Percentiles rank a stretch among this genome's conserved stretches.
Evolutionary conservation across 2,113 vertebrate genomes (phyloP).

Genomic region (Psammodynastes pulverulentus): DNA sequence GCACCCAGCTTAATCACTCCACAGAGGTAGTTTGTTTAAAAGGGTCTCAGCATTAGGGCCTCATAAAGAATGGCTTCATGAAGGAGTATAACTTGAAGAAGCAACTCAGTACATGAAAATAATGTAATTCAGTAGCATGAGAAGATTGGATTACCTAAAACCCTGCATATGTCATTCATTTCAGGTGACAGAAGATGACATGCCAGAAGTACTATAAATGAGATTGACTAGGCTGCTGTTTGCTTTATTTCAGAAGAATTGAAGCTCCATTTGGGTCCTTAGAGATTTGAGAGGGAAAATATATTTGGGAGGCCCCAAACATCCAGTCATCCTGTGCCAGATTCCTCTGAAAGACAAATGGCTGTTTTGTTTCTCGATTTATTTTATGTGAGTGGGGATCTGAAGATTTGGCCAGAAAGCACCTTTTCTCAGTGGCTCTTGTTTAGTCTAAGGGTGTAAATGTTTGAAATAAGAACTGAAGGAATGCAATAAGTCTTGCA

Average conservation of each 20-base stretch:
- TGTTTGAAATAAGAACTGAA: not conserved
- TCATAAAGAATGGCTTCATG: not conserved
- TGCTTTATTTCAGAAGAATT: not conserved
- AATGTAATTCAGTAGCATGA: not conserved
- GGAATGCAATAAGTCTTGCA: not conserved
- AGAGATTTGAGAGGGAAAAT: not conserved
- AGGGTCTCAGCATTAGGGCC: not conserved
- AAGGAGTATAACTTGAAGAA: too few species aligned
- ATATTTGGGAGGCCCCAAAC: not conserved
- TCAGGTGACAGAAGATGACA: not conserved
- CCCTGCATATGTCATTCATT: not conserved
- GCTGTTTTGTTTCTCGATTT: not conserved
- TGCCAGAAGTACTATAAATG: not conserved
- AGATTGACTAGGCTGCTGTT: not conserved
- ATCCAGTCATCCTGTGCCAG: not conserved
- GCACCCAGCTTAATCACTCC: not conserved
- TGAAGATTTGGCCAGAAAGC: not conserved
- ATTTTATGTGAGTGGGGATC: not conserved
- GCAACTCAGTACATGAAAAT: not conserved
- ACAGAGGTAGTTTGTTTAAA: not conserved
- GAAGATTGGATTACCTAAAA: not conserved
- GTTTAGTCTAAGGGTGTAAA: constrained; percentile 45
- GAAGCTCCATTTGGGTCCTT: not conserved
- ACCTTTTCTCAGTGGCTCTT: not conserved
- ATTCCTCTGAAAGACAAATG: not conserved